These are phyloP conservation scores for Cephalotes varians DNA, from an alignment of 2,888 invertebrate species.

Conservation along the genomic window DNA sequence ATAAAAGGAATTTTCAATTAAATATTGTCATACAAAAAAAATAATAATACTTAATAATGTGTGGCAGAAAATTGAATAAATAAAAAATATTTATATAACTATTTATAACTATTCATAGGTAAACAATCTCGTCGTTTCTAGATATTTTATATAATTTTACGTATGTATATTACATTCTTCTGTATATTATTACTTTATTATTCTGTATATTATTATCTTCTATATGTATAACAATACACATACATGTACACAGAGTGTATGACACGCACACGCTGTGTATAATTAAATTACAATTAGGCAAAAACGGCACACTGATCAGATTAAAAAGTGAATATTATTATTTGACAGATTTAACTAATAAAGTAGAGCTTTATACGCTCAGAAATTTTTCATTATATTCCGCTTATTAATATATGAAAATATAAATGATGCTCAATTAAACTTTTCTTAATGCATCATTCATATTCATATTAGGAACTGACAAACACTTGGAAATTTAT, in stretches of 20 bases:
- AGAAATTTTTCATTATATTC: constrained; percentile 65
- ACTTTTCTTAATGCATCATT: constrained; percentile 61
- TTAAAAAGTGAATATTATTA: constrained; percentile 67
- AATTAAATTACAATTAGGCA: constrained; percentile 64
- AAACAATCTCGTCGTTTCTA: constrained; percentile 27
- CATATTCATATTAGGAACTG: constrained; percentile 71
- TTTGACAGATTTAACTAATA: constrained; percentile 66
- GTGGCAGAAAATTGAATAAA: constrained; percentile 60
- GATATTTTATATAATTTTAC: constrained; percentile 53
- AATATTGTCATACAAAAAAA: constrained; percentile 31
- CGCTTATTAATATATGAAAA: constrained; percentile 58
- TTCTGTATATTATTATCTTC: constrained; percentile 21
- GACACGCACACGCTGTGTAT: constrained; percentile 54
- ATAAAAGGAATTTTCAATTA: constrained; percentile 44
- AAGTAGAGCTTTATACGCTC: constrained; percentile 49
- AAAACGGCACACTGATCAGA: constrained; percentile 70
- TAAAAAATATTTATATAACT: constrained; percentile 62
- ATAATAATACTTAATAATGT: constrained; percentile 27
- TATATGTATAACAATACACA: background rate
- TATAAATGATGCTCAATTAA: constrained; percentile 60
- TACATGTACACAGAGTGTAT: background rate
- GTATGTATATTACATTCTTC: constrained; percentile 51
- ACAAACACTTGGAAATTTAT: constrained; percentile 69
- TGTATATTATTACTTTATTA: constrained; percentile 27
- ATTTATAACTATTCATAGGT: background rate